Evolutionary conservation across 1,140 invertebrate genomes (phyloP).

Genomic region (Drosophila nasuta): DNA sequence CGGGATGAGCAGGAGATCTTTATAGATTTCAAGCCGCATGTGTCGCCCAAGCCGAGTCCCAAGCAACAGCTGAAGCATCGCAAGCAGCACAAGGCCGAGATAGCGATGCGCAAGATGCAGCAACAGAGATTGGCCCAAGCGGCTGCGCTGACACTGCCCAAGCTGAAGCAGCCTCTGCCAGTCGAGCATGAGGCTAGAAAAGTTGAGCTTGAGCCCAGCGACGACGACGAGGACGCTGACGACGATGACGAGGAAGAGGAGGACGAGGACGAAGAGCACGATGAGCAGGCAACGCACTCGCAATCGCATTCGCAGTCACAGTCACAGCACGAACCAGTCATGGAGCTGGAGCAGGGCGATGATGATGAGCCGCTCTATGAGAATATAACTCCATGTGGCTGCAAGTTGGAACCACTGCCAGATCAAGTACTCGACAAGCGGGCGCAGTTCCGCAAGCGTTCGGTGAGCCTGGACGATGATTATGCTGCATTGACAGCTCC

Average conservation of each 20-base stretch:
- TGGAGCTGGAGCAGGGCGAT: slow-evolving; percentile 46
- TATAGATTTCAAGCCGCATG: slow-evolving; percentile 93
- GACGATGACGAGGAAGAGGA: slow-evolving; percentile 39
- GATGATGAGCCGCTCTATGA: slow-evolving; percentile 78
- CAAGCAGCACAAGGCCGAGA: slow-evolving; percentile 74
- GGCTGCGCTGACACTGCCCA: slow-evolving; percentile 64
- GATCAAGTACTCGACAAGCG: slow-evolving; percentile 48
- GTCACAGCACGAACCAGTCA: slow-evolving; percentile 38
- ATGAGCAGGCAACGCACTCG: slow-evolving; percentile 33
- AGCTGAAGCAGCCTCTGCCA: slow-evolving; percentile 54
- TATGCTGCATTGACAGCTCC: slow-evolving; percentile 40
- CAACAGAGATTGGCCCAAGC: slow-evolving; percentile 67
- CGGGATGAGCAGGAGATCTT: slow-evolving; percentile 92
- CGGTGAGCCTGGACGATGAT: slow-evolving; percentile 87
- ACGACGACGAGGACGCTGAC: slow-evolving; percentile 47
- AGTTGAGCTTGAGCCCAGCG: slow-evolving; percentile 59
- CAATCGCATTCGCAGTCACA: slow-evolving; percentile 41
- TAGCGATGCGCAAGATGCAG: slow-evolving; percentile 74
- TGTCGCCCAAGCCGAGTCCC: slow-evolving; percentile 87
- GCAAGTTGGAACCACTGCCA: slow-evolving; percentile 41
- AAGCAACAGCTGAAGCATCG: slow-evolving; percentile 85
- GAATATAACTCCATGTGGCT: slow-evolving; percentile 67
- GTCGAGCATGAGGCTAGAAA: slow-evolving; percentile 69
- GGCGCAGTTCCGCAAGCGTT: slow-evolving; percentile 87
- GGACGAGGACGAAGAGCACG: slow-evolving; percentile 40